Base-by-base conservation (phyloP, 1,140 invertebrate genomes). In the Atta colombica region DNA sequence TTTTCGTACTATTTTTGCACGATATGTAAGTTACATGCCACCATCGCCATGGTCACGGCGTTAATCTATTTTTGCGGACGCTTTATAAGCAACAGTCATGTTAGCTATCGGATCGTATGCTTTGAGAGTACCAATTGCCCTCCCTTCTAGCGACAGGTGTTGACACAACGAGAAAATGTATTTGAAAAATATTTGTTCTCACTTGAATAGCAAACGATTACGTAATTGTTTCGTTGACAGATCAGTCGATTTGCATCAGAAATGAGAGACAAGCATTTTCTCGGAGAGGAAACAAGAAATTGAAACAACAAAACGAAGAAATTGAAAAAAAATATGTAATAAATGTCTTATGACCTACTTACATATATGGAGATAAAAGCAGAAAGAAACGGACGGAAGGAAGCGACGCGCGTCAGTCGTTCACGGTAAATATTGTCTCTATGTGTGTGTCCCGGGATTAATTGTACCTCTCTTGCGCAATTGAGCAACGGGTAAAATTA, bases 1-100 rank as follows among this genome's bases (percentile, higher is more conserved):
- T 89, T 91, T 86, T 88, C 49, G 65, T 66, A 87, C 82, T 89
- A 89, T 91, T 91, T 89, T 88, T 51, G 88, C 78, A n/a, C 65
- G 77, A 45, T 25, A 66, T 71, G 61, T 86, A 78, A 78, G 1
- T 69, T 89, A 60, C 68, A 85, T 49, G 45, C 60, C 58, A 51
- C 7, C 61, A 77, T 53, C 51, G 77, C 8, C 63, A 77, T 51
- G 90, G 71, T 65, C 85, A 66, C 80, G 58, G 12, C 61, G 85
- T 72, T 88, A 68, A 85, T 88, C 90, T 91, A 91, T 91, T 91
- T 91, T 91, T 85, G 69, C 66, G 60, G 68, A 68, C 39, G 16
- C 5, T 61, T 82, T 74, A 61, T 49, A 74, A 72, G 66, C 65
- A 81, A 61, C 61, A 51, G 4, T 10, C 35, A 7, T 21, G 45